These are phyloP conservation scores for Perizoma affinitatum DNA, from an alignment of 2,888 invertebrate genomes.

Conservation along the genomic window DNA sequence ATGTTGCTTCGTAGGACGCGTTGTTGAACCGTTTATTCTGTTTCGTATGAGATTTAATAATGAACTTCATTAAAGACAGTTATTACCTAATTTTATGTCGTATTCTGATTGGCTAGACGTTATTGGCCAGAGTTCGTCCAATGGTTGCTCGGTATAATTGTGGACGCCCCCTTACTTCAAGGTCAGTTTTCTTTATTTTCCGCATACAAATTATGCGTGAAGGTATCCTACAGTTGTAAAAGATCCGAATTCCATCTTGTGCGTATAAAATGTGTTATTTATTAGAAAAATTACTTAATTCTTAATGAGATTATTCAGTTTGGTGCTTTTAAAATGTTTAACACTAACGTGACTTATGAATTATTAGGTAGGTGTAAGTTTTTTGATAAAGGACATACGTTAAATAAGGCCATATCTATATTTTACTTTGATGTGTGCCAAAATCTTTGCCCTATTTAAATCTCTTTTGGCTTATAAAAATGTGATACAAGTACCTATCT, in stretches of 20 bases:
- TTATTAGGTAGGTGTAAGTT: conserved; percentile 6
- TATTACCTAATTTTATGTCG: background rate
- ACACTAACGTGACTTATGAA: conserved; percentile 1
- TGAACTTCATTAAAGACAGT: too few species aligned
- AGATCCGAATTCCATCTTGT: too few species aligned
- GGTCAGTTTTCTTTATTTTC: conserved; percentile 11
- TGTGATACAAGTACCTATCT: conserved; percentile 56
- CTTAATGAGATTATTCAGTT: conserved; percentile 2
- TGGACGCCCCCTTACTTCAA: conserved; percentile 19
- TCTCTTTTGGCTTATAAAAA: conserved; percentile 44
- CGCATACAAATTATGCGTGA: background rate
- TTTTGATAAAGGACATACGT: conserved; percentile 3
- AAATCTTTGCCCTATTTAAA: conserved; percentile 28
- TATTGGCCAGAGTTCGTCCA: conserved; percentile 26
- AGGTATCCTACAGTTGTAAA: too few species aligned
- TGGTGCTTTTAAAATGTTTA: conserved; percentile 25
- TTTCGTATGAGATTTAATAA: background rate
- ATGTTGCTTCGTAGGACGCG: too few species aligned
- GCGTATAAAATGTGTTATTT: background rate
- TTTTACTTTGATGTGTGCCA: conserved; percentile 43
- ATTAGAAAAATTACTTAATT: background rate
- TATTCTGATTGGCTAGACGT: conserved; percentile 7
- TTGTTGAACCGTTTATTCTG: background rate
- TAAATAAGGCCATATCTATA: conserved; percentile 16
- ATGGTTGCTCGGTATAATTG: conserved; percentile 21